These are phyloP conservation scores for Anomalospiza imberbis DNA, from an alignment of 2,797 vertebrate genomes.

Conservation along the genomic window DNA sequence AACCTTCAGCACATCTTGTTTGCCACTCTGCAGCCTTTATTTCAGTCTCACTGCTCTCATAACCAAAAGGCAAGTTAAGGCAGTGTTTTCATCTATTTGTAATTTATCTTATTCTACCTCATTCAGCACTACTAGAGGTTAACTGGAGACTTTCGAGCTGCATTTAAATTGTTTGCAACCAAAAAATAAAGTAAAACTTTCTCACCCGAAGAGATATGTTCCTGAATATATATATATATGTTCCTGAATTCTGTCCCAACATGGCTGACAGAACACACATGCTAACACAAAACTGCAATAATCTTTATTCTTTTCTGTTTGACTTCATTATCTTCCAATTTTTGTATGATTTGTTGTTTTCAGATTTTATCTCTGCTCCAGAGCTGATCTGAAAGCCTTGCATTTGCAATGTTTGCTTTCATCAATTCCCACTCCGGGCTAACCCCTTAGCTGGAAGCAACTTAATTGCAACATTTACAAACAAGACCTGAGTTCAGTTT, in stretches of 20 bases:
- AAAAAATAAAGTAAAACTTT: neutral
- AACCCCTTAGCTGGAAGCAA: neutral
- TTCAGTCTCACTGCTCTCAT: neutral
- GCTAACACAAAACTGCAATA: neutral
- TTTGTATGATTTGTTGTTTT: neutral
- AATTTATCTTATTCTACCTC: neutral
- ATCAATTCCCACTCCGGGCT: neutral
- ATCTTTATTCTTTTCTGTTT: neutral
- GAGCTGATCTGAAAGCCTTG: neutral
- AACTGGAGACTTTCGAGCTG: neutral
- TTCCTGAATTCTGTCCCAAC: neutral
- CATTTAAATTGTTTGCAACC: neutral
- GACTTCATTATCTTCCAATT: neutral
- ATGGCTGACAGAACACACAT: neutral
- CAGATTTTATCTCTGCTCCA: neutral
- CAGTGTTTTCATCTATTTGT: neutral
- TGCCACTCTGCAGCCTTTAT: neutral
- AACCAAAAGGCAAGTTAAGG: neutral
- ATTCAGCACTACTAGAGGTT: neutral
- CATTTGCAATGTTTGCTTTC: neutral
- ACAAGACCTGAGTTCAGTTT: neutral
- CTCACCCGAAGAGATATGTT: neutral
- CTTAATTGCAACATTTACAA: neutral
- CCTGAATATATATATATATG: neutral
- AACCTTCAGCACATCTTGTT: neutral